phyloP scores from a whole-genome alignment of 2,113 vertebrate genomes.

The Narcine bancroftii region DNA sequence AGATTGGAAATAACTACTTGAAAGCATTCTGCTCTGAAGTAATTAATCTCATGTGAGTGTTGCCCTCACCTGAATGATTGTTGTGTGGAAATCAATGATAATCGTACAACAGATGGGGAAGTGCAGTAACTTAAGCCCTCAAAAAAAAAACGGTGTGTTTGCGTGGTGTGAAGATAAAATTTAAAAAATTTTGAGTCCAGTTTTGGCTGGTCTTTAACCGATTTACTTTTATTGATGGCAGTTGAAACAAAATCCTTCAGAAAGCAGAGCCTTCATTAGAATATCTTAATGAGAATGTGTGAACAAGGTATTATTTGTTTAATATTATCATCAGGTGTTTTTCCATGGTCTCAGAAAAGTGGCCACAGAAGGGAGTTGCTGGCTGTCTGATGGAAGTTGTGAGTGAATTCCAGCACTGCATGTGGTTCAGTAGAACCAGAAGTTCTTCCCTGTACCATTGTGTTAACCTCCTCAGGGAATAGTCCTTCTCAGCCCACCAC shows the following conservation, averaged over 20 bases:
- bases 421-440: too few species aligned
- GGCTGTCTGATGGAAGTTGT: too few species aligned
- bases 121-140: background rate
- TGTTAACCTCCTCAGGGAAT: too few species aligned
- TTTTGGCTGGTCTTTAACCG: background rate
- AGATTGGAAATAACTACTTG: constrained; percentile 3
- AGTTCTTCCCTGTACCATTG: too few species aligned
- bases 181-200: background rate
- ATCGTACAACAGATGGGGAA: background rate
- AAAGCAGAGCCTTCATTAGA: background rate
- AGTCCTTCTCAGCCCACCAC: too few species aligned
- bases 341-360: too few species aligned
- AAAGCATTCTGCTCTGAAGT: background rate
- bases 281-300: background rate
- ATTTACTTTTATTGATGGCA: background rate
- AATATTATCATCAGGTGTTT: background rate
- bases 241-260: background rate
- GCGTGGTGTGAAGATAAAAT: background rate
- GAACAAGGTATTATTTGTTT: background rate
- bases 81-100: too few species aligned
- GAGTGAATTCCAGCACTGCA: too few species aligned
- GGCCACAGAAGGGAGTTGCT: too few species aligned
- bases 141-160: background rate
- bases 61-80: background rate
- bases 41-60: background rate